Conservation (phyloP, 2,113 vertebrate genomes). For the Aviceda subcristata region DNA sequence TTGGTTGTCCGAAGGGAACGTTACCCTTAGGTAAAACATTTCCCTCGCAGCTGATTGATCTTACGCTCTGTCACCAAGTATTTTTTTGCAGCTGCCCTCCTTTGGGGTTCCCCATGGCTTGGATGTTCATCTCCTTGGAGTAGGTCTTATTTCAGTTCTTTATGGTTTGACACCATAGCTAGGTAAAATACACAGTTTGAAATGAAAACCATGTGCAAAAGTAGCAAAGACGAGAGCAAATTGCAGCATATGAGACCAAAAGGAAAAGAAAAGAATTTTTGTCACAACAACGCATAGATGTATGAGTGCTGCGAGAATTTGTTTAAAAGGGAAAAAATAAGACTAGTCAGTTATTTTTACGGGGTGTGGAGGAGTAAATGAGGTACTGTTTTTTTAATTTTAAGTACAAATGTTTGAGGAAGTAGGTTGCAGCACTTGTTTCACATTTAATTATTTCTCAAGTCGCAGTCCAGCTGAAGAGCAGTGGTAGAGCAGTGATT, state of each 20-base stretch:
- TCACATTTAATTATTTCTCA: conserved; percentile 10
- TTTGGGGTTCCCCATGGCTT: not conserved
- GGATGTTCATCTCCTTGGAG: not conserved
- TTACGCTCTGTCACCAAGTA: not conserved
- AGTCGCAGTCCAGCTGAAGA: not conserved
- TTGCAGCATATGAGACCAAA: not conserved
- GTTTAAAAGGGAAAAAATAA: not conserved
- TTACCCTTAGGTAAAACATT: not conserved
- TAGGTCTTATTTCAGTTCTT: not conserved
- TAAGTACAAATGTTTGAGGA: conserved; percentile 47
- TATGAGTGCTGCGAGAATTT: not conserved
- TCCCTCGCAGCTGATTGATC: not conserved
- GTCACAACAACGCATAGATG: not conserved
- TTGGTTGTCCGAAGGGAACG: not conserved
- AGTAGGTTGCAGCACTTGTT: conserved; percentile 34
- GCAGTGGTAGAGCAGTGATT: not conserved
- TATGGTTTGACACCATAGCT: not conserved
- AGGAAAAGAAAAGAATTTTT: not conserved
- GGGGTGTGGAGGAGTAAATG: not conserved
- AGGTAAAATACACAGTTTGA: not conserved
- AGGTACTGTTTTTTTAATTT: not conserved
- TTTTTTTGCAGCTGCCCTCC: not conserved
- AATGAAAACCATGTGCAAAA: not conserved
- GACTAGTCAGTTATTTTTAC: not conserved
- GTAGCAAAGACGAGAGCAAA: not conserved